phyloP scores from a whole-genome alignment of 2,888 invertebrate species.

The Nomada lathburiana region DNA sequence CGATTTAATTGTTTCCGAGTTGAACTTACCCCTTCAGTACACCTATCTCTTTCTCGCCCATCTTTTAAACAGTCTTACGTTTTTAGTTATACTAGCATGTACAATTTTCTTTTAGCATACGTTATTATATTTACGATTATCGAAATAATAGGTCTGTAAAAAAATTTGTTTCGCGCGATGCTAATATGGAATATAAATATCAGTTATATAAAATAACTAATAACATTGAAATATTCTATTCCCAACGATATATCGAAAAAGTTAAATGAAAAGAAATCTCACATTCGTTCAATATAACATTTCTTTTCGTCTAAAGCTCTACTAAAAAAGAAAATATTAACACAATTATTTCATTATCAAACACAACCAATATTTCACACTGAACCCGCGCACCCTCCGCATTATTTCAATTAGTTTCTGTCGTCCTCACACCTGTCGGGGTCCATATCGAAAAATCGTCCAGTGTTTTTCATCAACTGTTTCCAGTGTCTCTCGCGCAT shows the following conservation, averaged over 20 bases:
- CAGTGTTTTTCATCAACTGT: conserved; percentile 94
- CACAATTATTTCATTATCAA: background rate
- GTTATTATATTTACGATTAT: background rate
- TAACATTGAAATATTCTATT: too few relatives aligned
- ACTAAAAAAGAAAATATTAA: background rate
- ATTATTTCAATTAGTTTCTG: conserved; percentile 26
- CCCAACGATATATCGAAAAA: too few relatives aligned
- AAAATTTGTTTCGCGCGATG: background rate
- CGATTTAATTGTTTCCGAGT: background rate
- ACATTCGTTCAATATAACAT: background rate
- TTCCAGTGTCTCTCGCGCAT: conserved; percentile 96
- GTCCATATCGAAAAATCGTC: conserved; percentile 93
- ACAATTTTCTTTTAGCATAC: background rate
- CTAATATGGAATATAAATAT: too few relatives aligned
- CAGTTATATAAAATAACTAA: too few relatives aligned
- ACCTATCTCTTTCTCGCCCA: conserved; percentile 34
- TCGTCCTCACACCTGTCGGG: conserved; percentile 86
- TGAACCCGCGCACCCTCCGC: background rate
- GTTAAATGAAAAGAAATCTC: background rate
- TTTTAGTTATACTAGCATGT: background rate
- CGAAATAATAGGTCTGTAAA: conserved; percentile 21
- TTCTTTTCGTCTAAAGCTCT: too few relatives aligned
- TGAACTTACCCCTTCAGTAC: conserved; percentile 46
- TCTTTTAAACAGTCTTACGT: conserved; percentile 9
- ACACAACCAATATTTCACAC: background rate